Percentiles rank a stretch among this genome's conserved stretches.
Conservation (phyloP, 92 coral and sea anemone species). For the Palythoa heliodiscus region DNA sequence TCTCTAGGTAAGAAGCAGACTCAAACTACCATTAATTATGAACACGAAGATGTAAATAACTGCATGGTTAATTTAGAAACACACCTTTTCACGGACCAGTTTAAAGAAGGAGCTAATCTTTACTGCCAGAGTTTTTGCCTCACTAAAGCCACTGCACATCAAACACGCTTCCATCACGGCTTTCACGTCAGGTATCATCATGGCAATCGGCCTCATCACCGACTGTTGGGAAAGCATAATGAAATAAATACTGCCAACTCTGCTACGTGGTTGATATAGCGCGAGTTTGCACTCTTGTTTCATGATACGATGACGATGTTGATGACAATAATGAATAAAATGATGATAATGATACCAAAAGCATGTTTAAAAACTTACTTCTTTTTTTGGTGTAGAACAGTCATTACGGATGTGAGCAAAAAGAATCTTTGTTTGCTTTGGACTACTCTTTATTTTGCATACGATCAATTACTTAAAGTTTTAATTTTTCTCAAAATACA, state of each 20-base stretch:
- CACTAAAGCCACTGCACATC: constrained; percentile 83
- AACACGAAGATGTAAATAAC: not conserved
- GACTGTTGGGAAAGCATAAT: constrained; percentile 47
- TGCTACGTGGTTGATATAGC: not conserved
- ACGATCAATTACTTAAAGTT: too few relatives aligned
- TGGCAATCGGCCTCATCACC: constrained; percentile 78
- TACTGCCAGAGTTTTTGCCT: constrained; percentile 78
- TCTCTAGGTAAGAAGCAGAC: not conserved
- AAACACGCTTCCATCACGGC: constrained; percentile 80
- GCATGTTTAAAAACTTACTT: not conserved
- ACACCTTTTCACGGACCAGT: constrained; percentile 82
- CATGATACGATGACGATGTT: too few relatives aligned
- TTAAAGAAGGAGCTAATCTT: constrained; percentile 85
- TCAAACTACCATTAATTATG: too few relatives aligned
- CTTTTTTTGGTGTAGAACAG: too few relatives aligned
- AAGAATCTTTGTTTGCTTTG: not conserved
- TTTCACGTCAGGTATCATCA: constrained; percentile 77
- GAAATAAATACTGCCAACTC: not conserved
- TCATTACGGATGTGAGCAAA: not conserved
- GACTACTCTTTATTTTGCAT: too few relatives aligned
- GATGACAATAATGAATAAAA: not conserved
- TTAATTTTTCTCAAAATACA: too few relatives aligned
- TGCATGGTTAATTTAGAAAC: not conserved
- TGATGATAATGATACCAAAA: not conserved
- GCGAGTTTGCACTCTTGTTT: not conserved